phyloP scores from a whole-genome alignment of 1,140 invertebrate genomes.

The Chrysopa pallens region DNA sequence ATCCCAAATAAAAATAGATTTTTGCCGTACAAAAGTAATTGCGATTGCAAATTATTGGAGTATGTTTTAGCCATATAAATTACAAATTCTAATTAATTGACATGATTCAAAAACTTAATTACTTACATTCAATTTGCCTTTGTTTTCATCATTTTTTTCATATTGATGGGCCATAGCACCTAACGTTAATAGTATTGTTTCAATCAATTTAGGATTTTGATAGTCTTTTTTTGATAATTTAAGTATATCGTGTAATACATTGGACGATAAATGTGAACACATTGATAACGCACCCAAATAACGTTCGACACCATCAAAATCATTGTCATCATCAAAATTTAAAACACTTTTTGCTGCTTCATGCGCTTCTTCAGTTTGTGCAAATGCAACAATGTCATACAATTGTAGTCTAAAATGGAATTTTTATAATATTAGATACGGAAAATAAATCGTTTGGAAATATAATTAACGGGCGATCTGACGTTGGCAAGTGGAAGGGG shows the following conservation, averaged over 20 bases:
- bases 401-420: slow-evolving; percentile 32
- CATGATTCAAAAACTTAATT: no score
- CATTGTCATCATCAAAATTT: slow-evolving; percentile 33
- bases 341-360: slow-evolving; percentile 44
- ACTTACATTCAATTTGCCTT: slow-evolving; percentile 16
- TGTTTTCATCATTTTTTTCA: slow-evolving; percentile 12
- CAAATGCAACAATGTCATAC: slow-evolving; percentile 47
- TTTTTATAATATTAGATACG: background rate
- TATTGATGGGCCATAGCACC: slow-evolving; percentile 36
- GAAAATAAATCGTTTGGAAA: background rate
- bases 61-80: no score
- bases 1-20: no score
- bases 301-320: slow-evolving; percentile 41
- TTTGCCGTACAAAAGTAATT: no score
- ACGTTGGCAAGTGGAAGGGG: no score
- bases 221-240: slow-evolving; percentile 24
- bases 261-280: slow-evolving; percentile 33
- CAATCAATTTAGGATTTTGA: slow-evolving; percentile 33
- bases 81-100: no score
- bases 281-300: slow-evolving; percentile 56
- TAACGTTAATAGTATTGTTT: slow-evolving; percentile 43
- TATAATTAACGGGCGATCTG: no score
- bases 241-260: slow-evolving; percentile 38
- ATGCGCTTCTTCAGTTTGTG: slow-evolving; percentile 44
- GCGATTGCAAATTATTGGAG: no score